A percentile compares a stretch with the other conserved stretches of the same genome.
phyloP scores from a whole-genome alignment of 2,113 vertebrate species.

The Sphyrna mokarran region DNA sequence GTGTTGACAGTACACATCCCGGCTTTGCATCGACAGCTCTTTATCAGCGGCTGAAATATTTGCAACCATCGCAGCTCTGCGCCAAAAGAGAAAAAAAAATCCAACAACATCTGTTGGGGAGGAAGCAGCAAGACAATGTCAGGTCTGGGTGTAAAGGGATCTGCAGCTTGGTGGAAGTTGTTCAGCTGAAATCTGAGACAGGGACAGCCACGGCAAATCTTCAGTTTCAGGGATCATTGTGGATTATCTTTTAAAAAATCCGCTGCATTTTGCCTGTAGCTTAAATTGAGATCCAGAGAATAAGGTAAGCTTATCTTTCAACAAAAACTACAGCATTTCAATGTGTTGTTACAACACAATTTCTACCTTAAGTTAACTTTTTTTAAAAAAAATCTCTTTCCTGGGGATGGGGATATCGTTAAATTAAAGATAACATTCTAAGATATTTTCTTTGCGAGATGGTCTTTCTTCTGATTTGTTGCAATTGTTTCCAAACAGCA shows the following conservation, averaged over 20 bases:
- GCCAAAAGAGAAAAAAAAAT: not conserved
- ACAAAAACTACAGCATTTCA: not conserved
- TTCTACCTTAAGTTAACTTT: not conserved
- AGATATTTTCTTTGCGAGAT: not conserved
- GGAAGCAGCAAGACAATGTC: not conserved
- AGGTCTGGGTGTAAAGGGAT: not conserved
- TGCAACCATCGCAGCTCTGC: not conserved
- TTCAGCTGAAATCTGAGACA: not conserved
- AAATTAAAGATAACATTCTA: not conserved
- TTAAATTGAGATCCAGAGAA: not conserved
- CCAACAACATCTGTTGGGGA: not conserved
- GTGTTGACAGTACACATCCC: not conserved
- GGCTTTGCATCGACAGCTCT: not conserved
- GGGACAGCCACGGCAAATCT: not conserved
- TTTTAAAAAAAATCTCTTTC: not conserved
- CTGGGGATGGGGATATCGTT: no score
- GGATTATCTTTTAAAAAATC: not conserved
- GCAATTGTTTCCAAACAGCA: not conserved
- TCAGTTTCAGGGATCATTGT: not conserved
- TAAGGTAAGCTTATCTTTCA: not conserved
- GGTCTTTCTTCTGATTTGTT: not conserved
- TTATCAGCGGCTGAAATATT: not conserved
- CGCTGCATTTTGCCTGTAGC: not conserved
- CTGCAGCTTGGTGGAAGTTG: not conserved
- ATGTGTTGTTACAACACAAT: not conserved